These are phyloP conservation scores for Drosophila miranda DNA, from an alignment of 1,140 invertebrate genomes.

Conservation along the genomic window DNA sequence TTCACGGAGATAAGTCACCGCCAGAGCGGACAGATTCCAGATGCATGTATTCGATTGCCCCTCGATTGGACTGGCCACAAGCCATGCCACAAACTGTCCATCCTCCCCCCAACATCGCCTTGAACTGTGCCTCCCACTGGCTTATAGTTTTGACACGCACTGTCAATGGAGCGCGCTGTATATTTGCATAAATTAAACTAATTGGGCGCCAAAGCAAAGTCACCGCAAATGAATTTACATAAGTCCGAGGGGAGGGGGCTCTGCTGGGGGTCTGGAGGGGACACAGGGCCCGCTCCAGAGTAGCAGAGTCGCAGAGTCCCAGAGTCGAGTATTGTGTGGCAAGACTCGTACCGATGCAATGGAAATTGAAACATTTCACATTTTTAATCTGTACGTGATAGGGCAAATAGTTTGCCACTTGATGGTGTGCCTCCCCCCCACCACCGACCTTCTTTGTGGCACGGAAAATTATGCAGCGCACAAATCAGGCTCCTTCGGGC, in stretches of 20 bases:
- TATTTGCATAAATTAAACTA: conserved; percentile 51
- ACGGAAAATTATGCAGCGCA: conserved; percentile 71
- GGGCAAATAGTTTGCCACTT: conserved; percentile 77
- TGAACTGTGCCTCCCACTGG: neutral
- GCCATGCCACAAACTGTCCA: no score
- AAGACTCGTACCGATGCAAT: conserved; percentile 19
- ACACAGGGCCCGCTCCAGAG: neutral
- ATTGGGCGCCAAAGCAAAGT: conserved; percentile 51
- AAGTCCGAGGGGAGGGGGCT: conserved; percentile 29
- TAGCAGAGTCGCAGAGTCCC: conserved; percentile 3
- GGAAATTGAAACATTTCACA: conserved; percentile 75
- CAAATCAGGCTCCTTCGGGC: conserved; percentile 34
- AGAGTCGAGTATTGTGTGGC: conserved; percentile 32
- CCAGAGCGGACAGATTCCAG: no score
- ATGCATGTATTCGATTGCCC: no score
- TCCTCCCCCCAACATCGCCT: no score
- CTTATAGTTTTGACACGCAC: conserved; percentile 29
- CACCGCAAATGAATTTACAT: conserved; percentile 47
- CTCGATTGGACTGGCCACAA: no score
- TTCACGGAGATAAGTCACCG: neutral
- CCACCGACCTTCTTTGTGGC: conserved; percentile 32
- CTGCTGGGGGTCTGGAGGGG: neutral
- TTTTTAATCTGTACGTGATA: conserved; percentile 81
- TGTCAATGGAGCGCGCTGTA: conserved; percentile 30
- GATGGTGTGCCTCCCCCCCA: conserved; percentile 14